Conservation (phyloP, 2,888 invertebrate species). For the Lobophora halterata region DNA sequence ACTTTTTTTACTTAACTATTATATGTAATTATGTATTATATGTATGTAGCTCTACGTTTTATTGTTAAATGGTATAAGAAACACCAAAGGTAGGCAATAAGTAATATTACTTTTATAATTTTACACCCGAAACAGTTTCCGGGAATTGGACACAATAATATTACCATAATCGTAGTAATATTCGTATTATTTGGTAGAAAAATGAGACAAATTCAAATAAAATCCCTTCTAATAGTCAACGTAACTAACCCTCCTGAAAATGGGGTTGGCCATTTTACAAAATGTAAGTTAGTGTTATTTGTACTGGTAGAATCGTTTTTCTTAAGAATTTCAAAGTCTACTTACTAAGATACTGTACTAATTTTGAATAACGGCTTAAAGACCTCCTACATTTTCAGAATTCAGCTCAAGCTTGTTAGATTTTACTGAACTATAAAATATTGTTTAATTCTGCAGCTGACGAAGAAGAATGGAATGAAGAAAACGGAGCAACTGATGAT, state of each 20-base stretch:
- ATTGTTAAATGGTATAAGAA: too few species aligned
- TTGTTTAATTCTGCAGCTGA: constrained; percentile 51
- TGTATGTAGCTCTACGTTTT: too few species aligned
- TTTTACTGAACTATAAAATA: too few species aligned
- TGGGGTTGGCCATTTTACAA: constrained; percentile 26
- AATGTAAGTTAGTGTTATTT: constrained; percentile 10
- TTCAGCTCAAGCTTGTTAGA: too few species aligned
- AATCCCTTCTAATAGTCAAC: constrained; percentile 45
- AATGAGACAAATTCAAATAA: constrained; percentile 37
- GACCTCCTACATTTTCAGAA: too few species aligned
- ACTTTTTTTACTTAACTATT: too few species aligned
- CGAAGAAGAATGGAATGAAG: constrained; percentile 70
- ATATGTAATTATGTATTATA: too few species aligned
- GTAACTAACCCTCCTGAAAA: constrained; percentile 28
- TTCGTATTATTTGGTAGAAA: constrained; percentile 9
- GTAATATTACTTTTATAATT: too few species aligned
- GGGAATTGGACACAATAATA: constrained; percentile 61
- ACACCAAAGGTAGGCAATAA: too few species aligned
- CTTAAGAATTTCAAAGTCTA: too few species aligned
- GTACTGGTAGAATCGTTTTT: constrained; percentile 4
- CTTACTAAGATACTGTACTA: too few species aligned
- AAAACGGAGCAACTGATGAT: constrained; percentile 32
- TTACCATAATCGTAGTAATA: constrained; percentile 56
- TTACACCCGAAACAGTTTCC: constrained; percentile 41
- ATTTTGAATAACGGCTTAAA: too few species aligned